Conservation (phyloP, 2,888 invertebrate genomes). For the Omphaloscelis lunosa region DNA sequence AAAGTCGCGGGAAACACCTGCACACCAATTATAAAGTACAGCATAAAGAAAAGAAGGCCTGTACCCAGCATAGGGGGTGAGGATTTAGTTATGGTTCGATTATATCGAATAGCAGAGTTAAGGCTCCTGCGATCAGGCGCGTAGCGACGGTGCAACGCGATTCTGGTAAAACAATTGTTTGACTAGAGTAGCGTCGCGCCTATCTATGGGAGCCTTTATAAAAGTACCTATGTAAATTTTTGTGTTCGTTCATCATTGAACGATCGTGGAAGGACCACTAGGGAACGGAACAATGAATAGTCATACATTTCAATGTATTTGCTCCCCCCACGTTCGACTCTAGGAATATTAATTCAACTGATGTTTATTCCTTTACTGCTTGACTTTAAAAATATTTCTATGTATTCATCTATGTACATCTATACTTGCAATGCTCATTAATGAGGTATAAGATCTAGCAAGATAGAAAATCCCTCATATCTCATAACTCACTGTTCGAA, state of each 20-base stretch:
- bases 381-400: not conserved
- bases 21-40: too few relatives aligned
- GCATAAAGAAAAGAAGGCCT: too few relatives aligned
- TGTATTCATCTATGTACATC: not conserved
- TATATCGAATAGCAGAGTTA: too few relatives aligned
- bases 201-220: too few relatives aligned
- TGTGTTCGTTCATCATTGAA: not conserved
- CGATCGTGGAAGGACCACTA: not conserved
- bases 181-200: too few relatives aligned
- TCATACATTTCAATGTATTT: constrained; percentile 19
- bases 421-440: not conserved
- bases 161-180: too few relatives aligned
- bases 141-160: too few relatives aligned
- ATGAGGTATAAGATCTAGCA: not conserved
- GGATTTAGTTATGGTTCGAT: too few relatives aligned
- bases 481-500: not conserved
- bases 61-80: too few relatives aligned
- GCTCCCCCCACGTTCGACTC: not conserved
- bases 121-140: too few relatives aligned
- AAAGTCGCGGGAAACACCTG: too few relatives aligned
- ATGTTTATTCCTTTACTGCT: constrained; percentile 6
- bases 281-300: not conserved
- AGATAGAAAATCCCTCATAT: not conserved
- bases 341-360: constrained; percentile 25
- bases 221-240: not conserved